These are phyloP conservation scores for Pseudococcus viburni DNA, from an alignment of 2,888 invertebrate species.

Conservation along the genomic window DNA sequence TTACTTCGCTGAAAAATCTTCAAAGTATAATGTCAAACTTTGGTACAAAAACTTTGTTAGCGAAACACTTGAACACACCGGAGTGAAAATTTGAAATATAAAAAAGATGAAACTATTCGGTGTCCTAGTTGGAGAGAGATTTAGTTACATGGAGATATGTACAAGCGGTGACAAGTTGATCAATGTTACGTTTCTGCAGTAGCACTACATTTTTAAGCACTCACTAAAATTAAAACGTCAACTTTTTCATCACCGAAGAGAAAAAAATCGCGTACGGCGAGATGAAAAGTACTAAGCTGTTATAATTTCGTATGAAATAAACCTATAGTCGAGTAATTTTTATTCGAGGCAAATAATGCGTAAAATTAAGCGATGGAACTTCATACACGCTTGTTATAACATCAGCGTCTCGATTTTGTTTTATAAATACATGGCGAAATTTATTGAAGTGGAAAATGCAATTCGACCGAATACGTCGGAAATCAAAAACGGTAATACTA, in stretches of 20 bases:
- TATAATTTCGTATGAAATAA: slow-evolving; percentile 1
- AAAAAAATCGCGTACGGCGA: background rate
- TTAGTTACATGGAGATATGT: slow-evolving; percentile 5
- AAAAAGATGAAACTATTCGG: background rate
- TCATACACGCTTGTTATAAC: slow-evolving; percentile 15
- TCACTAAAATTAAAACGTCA: slow-evolving; percentile 7
- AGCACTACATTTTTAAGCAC: background rate
- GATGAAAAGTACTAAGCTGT: background rate
- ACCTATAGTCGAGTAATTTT: background rate
- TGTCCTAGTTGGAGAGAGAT: background rate
- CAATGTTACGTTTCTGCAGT: background rate
- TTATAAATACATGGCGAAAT: background rate
- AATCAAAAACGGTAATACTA: background rate
- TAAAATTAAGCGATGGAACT: slow-evolving; percentile 21
- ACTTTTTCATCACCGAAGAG: background rate
- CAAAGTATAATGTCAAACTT: background rate
- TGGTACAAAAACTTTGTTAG: background rate
- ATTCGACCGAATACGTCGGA: background rate
- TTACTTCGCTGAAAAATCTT: background rate
- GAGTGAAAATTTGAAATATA: background rate
- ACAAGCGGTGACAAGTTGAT: background rate
- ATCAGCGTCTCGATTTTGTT: slow-evolving; percentile 11
- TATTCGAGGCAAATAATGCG: slow-evolving; percentile 26
- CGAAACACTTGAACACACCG: background rate
- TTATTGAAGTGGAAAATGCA: slow-evolving; percentile 36